Evolutionary conservation across 2,888 invertebrate species (phyloP), one percentile per base, ranked within the genome.

Genomic region (Hirtodrosophila confusa): DNA sequence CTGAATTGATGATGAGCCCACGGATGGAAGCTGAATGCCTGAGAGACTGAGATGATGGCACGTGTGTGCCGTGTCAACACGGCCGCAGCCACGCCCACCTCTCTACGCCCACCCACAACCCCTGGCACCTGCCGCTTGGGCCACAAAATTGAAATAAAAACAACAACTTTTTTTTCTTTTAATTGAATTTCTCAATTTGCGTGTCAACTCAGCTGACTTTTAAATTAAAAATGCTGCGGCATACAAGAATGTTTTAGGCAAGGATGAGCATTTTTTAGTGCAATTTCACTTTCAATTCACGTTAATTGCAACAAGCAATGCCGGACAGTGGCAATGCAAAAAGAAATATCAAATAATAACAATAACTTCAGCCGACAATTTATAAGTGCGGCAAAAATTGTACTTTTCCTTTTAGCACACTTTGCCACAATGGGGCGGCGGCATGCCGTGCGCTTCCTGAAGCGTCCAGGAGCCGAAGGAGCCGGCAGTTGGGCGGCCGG

Each of bases 351-450:
- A 41, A 27, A 63, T 39, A 9, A 44, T 48, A 47, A 66, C 11
- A 36, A 56, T 41, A 71, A 58, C 69, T 73, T 64, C 61, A 67
- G 60, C 56, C 69, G 77, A 75, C 85, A 84, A 78, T 80, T 72
- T 84, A 76, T 76, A 78, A 84, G 76, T 74, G 73, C 75, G 72
- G 74, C 70, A 83, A 77, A 72, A 72, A 55, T 78, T 72, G 63
- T 65, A 80, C 86, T 87, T 83, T 86, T 87, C 83, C 88, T 87
- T 85, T 87, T 83, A 75, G 76, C 88, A 77, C 75, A 88, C 75
- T 80, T 82, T 73, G 56, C 57, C 65, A 84, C 79, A 83, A 82
- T 82, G 69, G 69, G 58, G 43, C 51, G 56, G 27, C 74, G 49
- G 63, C 56, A 49, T 63, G 72, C 51, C 67, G 11, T 33, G 49